Evolutionary conservation across 2,797 vertebrate species (phyloP).

Genomic region (Epinephelus awoara): DNA sequence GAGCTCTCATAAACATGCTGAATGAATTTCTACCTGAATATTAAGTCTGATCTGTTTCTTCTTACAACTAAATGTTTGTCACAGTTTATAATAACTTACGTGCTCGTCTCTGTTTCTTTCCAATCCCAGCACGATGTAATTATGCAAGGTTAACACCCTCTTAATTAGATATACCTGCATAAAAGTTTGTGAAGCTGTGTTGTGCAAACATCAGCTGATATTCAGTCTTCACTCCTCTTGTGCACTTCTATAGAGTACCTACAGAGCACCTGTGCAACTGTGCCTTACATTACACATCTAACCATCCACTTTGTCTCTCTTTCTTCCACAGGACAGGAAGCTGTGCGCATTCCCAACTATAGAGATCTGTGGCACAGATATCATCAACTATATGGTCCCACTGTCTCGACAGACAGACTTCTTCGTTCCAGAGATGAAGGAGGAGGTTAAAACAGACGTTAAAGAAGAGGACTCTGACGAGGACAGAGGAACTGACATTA

Average conservation of each 20-base stretch:
- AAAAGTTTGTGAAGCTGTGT: not conserved
- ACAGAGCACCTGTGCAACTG: not conserved
- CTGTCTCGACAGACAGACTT: constrained; percentile 95
- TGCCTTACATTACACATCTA: not conserved
- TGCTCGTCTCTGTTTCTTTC: constrained; percentile 8
- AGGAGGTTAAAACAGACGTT: constrained; percentile 83
- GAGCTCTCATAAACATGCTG: not conserved
- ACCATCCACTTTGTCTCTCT: constrained; percentile 23
- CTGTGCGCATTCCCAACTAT: constrained; percentile 92
- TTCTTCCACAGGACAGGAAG: constrained; percentile 90
- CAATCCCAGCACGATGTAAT: not conserved
- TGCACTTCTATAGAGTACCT: not conserved
- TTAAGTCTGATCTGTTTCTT: not conserved
- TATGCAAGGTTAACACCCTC: constrained; percentile 8
- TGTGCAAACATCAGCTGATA: constrained; percentile 3
- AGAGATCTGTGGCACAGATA: constrained; percentile 91
- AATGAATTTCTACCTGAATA: not conserved
- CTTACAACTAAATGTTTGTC: not conserved
- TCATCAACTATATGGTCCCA: constrained; percentile 94
- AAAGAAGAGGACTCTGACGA: constrained; percentile 86
- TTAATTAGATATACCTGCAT: not conserved
- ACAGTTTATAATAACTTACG: not conserved
- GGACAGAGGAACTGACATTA: constrained; percentile 88
- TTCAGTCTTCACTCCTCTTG: not conserved
- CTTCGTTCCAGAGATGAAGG: constrained; percentile 94